Percentiles rank a stretch among this genome's conserved stretches.
Conservation (phyloP, 2,113 vertebrate species). For the Paramormyrops kingsleyae region DNA sequence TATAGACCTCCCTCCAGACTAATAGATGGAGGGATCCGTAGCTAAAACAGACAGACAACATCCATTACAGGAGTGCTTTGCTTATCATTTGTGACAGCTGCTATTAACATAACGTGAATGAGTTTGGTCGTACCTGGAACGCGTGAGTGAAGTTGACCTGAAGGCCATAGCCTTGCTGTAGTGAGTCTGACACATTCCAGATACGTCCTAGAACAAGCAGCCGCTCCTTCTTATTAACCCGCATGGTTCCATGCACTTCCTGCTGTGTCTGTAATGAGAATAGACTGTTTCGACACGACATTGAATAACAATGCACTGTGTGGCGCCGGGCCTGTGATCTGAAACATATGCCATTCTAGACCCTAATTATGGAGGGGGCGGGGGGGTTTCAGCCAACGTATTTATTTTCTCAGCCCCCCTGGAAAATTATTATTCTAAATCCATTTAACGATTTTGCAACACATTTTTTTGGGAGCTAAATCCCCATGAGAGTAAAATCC, state of each 20-base stretch:
- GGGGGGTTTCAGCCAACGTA: not conserved
- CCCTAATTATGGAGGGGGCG: not conserved
- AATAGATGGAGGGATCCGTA: slow-evolving; percentile 58
- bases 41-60: slow-evolving; percentile 49
- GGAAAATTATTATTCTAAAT: not conserved
- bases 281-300: not conserved
- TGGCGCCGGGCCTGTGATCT: not conserved
- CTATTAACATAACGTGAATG: not conserved
- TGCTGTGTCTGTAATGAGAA: slow-evolving; percentile 48
- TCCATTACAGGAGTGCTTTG: not conserved
- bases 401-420: not conserved
- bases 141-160: slow-evolving; percentile 57
- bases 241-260: slow-evolving; percentile 55
- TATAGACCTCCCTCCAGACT: slow-evolving; percentile 56
- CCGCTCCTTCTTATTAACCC: slow-evolving; percentile 54
- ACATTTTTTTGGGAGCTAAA: not conserved
- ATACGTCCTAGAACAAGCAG: slow-evolving; percentile 57
- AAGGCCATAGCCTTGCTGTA: slow-evolving; percentile 46
- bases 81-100: not conserved
- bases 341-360: not conserved
- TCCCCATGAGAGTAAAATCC: not conserved
- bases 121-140: slow-evolving; percentile 59
- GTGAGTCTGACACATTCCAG: slow-evolving; percentile 41
- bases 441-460: not conserved
- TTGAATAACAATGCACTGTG: not conserved